Percentiles rank a stretch among this genome's conserved stretches.
These are phyloP conservation scores for Phorcus lineatus DNA, from an alignment of 2,888 invertebrate species.

Conservation along the genomic window DNA sequence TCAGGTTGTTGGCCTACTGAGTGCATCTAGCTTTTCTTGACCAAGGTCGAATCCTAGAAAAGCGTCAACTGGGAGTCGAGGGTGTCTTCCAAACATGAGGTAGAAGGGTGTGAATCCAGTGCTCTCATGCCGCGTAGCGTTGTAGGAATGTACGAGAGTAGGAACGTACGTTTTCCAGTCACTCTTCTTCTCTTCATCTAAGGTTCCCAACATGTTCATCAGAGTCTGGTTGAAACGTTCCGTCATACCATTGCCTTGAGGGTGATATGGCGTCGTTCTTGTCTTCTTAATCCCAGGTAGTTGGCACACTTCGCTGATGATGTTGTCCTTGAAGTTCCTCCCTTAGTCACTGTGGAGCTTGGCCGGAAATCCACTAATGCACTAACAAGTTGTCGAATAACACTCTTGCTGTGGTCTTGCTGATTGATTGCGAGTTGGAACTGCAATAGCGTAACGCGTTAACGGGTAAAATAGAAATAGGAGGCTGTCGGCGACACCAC, in stretches of 20 bases:
- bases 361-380: too few relatives aligned
- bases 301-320: background rate
- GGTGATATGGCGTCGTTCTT: background rate
- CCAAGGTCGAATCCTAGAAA: background rate
- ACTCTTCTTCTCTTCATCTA: background rate
- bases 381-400: too few relatives aligned
- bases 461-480: too few relatives aligned
- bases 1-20: background rate
- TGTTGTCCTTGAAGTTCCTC: background rate
- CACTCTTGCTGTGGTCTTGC: too few relatives aligned
- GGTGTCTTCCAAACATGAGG: too few relatives aligned
- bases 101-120: too few relatives aligned
- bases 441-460: too few relatives aligned
- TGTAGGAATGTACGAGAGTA: too few relatives aligned
- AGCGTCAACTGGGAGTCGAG: background rate
- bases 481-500: too few relatives aligned
- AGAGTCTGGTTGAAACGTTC: background rate
- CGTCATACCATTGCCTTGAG: background rate
- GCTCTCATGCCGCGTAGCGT: background rate
- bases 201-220: background rate
- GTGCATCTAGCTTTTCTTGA: background rate
- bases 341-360: too few relatives aligned
- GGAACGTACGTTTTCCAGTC: background rate
- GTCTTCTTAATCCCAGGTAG: background rate
- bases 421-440: too few relatives aligned